Base-by-base conservation (phyloP, 92 coral and sea anemone species). In the Anthopleura xanthogrammica region DNA sequence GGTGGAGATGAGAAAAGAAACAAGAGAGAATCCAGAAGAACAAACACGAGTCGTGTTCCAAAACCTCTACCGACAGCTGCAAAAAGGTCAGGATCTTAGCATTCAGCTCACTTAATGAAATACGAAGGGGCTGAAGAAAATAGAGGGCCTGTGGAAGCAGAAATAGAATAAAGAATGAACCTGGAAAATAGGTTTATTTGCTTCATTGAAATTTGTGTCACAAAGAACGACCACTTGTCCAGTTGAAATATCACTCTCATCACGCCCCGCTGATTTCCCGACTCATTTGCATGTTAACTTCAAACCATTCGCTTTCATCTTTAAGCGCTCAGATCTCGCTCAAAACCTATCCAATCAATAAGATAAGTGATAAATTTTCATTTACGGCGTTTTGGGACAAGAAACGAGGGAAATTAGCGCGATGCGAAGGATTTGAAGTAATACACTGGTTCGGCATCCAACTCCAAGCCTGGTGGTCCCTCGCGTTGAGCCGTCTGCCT, bases 201-300 rank as follows among this genome's bases (percentile, higher is more conserved):
- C 36, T 82, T 82, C 66, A 48, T 57, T 70, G 41, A 76, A n/a
- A 52, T 76, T 43, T 76, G 85, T 82, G 77, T 48, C 77, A 73
- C 85, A 82, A 82, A 73, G 77, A 72, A 80, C 76, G 85, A 70
- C 77, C 66, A 73, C 77, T 82, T 71, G 85, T 82, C 85, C 85
- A 82, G 85, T 82, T 82, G 85, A 82, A 82, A 70, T 73, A 82
- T 71, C 77, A 82, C 85, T 82, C 85, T 71, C 85, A 70, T 82
- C 85, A 82, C 85, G 85, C 85, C 86, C 86, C 81, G 86, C 86
- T 74, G 80, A 46, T 74, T 60, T 79, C n/a, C 82, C 43, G 77
- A 72, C 93, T 92, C 91, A 89, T 93, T 95, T 93, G 94, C 97
- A 95, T 95, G 92, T 95, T 95, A 95, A 95, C 97, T 95, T 93